These are phyloP conservation scores for Akabosia matsudoensis DNA, from an alignment of 1,140 invertebrate genomes.

Conservation along the genomic window DNA sequence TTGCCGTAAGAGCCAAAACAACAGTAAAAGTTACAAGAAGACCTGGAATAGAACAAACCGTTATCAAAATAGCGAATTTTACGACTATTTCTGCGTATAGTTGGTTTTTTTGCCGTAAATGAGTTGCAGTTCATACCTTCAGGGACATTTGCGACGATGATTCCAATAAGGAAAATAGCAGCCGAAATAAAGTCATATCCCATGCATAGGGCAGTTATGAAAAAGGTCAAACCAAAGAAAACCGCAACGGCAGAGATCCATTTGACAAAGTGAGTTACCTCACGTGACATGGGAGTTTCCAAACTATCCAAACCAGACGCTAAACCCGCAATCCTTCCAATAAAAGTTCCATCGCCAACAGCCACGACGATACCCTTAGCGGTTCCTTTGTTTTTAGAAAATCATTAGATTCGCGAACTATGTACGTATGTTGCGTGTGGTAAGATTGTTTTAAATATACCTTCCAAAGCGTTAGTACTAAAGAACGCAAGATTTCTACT, in stretches of 20 bases:
- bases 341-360: conserved; percentile 64
- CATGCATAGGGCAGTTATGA: conserved; percentile 59
- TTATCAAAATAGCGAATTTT: conserved; percentile 56
- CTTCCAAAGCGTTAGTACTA: conserved; percentile 95
- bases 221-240: conserved; percentile 60
- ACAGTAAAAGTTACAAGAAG: conserved; percentile 54
- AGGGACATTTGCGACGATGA: conserved; percentile 97
- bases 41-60: conserved; percentile 53
- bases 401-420: too few species aligned
- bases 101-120: conserved; percentile 32
- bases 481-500: conserved; percentile 97
- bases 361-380: conserved; percentile 60
- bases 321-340: conserved; percentile 64
- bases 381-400: conserved; percentile 49
- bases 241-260: conserved; percentile 56
- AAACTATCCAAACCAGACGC: conserved; percentile 60
- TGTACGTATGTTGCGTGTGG: too few species aligned
- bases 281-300: conserved; percentile 62
- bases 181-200: conserved; percentile 62
- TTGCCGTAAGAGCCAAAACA: conserved; percentile 63
- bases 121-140: conserved; percentile 69
- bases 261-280: conserved; percentile 58
- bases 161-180: conserved; percentile 67
- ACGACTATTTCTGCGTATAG: conserved; percentile 49
- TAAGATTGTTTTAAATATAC: conserved; percentile 52